These are phyloP conservation scores for Chironomus tepperi DNA, from an alignment of 1,140 invertebrate genomes.

Conservation along the genomic window DNA sequence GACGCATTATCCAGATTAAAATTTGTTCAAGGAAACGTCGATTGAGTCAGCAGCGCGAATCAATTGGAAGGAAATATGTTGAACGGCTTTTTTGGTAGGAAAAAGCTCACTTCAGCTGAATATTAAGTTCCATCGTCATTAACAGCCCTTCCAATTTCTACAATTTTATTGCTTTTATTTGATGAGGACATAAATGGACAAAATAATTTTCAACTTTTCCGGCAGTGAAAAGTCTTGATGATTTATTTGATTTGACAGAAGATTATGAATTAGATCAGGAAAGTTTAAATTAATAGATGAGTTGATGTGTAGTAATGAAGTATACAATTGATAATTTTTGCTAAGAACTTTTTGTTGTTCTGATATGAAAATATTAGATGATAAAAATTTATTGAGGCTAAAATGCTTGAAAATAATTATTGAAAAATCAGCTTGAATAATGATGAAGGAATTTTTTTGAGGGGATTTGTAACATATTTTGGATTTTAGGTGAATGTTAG, in stretches of 20 bases:
- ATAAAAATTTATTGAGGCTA: too few relatives aligned
- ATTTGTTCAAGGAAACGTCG: neutral
- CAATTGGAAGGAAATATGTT: neutral
- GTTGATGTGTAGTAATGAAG: too few relatives aligned
- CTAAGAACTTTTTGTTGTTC: too few relatives aligned
- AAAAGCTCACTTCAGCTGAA: conserved; percentile 22
- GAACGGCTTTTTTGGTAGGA: conserved; percentile 5
- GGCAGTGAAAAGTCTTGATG: conserved; percentile 1
- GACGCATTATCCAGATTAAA: neutral
- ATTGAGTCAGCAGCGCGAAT: neutral
- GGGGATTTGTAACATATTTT: too few relatives aligned
- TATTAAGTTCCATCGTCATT: neutral
- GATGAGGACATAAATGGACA: neutral
- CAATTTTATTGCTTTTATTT: too few relatives aligned
- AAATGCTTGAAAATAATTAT: too few relatives aligned
- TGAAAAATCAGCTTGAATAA: too few relatives aligned
- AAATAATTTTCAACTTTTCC: conserved; percentile 16
- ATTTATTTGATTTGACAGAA: neutral
- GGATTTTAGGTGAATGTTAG: too few relatives aligned
- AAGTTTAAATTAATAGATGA: neutral
- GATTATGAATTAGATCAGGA: neutral
- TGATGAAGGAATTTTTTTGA: too few relatives aligned
- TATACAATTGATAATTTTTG: too few relatives aligned
- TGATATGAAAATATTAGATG: too few relatives aligned
- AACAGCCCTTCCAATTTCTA: too few relatives aligned